Percentiles rank a stretch among this genome's conserved stretches.
Conservation (phyloP, 2,888 invertebrate genomes). For the Galerucella pusilla region DNA sequence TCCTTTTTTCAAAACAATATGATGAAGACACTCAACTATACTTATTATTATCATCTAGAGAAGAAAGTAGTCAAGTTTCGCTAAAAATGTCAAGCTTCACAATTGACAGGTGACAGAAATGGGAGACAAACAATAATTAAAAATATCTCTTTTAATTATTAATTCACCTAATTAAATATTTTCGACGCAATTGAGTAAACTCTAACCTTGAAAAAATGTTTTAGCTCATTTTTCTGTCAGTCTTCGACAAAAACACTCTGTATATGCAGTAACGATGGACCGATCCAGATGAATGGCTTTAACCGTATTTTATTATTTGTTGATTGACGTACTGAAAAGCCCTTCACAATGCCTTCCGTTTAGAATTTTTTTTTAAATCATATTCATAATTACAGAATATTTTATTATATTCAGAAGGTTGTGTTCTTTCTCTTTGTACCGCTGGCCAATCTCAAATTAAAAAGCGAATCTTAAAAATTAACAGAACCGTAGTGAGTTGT, state of each 20-base stretch:
- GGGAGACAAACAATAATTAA: no score
- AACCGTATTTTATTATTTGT: conserved; percentile 44
- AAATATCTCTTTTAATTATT: no score
- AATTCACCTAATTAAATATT: no score
- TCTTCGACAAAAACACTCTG: conserved; percentile 6
- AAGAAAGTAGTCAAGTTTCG: no score
- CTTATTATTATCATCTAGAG: no score
- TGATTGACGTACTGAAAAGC: conserved; percentile 48
- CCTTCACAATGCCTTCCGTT: conserved; percentile 43
- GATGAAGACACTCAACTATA: no score
- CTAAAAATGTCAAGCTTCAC: no score
- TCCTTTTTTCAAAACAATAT: no score
- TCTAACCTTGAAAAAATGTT: no score
- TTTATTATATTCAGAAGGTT: conserved; percentile 48
- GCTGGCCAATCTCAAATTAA: conserved; percentile 51
- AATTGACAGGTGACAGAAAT: no score
- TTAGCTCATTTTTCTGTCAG: background rate
- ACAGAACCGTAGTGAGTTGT: conserved; percentile 9
- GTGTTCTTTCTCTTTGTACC: conserved; percentile 47
- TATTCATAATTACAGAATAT: conserved; percentile 56
- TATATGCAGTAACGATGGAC: background rate
- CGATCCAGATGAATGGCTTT: conserved; percentile 43
- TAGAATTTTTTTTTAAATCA: conserved; percentile 47
- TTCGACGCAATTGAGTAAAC: no score
- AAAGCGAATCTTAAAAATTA: conserved; percentile 37